Conservation (phyloP, 2,113 vertebrate genomes). For the Chaenocephalus aceratus region DNA sequence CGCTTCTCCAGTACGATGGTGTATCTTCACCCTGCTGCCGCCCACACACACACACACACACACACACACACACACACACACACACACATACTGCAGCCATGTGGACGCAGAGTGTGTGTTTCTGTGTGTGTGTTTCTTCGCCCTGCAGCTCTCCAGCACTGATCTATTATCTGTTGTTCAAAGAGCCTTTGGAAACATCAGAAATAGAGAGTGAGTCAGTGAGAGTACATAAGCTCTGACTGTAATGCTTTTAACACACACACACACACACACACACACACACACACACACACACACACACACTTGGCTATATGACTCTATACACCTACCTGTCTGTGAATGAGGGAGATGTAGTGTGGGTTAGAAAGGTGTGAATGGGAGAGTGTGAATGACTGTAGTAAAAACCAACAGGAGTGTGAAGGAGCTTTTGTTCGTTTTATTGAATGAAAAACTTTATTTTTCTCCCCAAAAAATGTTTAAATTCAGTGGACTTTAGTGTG, state of each 20-base stretch:
- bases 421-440: background rate
- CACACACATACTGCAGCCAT: background rate
- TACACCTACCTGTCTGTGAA: conserved; percentile 64
- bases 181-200: conserved; percentile 58
- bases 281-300: background rate
- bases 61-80: no score
- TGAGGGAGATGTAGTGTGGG: conserved; percentile 2
- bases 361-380: conserved; percentile 42
- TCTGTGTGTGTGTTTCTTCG: conserved; percentile 30
- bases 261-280: background rate
- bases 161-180: conserved; percentile 59
- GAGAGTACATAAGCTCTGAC: conserved; percentile 3
- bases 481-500: background rate
- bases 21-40: conserved; percentile 61
- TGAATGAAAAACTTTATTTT: background rate
- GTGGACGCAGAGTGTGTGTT: conserved; percentile 5
- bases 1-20: conserved; percentile 53
- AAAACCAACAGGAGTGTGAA: background rate
- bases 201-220: conserved; percentile 60
- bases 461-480: background rate
- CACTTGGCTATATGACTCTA: background rate
- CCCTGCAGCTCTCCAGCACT: conserved; percentile 44
- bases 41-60: conserved; percentile 34
- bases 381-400: background rate
- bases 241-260: conserved; percentile 17